Evolutionary conservation across 2,888 invertebrate species (phyloP).

Genomic region (Chymomyza caudatula): DNA sequence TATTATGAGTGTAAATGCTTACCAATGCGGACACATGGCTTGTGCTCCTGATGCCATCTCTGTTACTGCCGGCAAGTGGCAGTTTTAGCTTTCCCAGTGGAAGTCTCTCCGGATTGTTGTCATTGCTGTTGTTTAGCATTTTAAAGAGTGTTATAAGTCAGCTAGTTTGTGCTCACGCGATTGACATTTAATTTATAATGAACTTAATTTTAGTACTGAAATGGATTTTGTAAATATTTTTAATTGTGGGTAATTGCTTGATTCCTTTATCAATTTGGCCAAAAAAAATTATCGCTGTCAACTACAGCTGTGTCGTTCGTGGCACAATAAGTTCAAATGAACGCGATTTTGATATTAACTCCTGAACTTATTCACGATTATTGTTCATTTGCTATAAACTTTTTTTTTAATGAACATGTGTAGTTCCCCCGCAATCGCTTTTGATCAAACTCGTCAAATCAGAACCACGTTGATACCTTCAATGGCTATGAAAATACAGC

Average conservation of each 20-base stretch:
- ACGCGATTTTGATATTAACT: neutral
- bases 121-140: constrained; percentile 37
- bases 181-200: neutral
- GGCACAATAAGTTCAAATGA: too few species aligned
- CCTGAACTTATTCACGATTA: neutral
- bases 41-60: constrained; percentile 80
- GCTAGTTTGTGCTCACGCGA: neutral
- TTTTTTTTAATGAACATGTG: neutral
- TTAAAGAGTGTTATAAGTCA: too few species aligned
- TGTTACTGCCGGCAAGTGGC: constrained; percentile 57
- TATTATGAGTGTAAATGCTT: constrained; percentile 55
- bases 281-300: too few species aligned
- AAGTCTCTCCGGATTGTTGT: constrained; percentile 45
- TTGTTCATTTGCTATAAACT: neutral
- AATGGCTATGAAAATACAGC: too few species aligned
- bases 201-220: neutral
- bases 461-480: neutral
- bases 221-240: neutral
- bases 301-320: too few species aligned
- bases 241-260: too few species aligned
- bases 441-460: neutral
- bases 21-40: constrained; percentile 83
- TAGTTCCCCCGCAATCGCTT: too few species aligned
- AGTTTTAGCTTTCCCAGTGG: constrained; percentile 45
- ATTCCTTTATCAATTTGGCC: too few species aligned